Evolutionary conservation across 2,113 vertebrate species (phyloP).

Genomic region (Nycticorax nycticorax): DNA sequence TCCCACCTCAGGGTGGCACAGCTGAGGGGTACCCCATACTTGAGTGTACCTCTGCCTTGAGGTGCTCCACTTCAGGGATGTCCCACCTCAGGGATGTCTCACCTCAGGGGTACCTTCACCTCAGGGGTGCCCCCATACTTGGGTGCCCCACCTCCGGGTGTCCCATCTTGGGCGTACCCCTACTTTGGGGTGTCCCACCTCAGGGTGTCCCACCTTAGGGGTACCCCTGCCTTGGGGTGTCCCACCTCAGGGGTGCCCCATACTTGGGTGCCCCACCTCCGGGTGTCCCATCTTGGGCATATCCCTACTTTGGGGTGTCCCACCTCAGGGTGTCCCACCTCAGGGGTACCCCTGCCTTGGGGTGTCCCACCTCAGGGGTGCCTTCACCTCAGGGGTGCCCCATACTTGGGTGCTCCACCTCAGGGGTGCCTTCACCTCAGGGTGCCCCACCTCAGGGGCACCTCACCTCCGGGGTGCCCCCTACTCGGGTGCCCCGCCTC

Average conservation of each 20-base stretch:
- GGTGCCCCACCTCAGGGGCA: neutral
- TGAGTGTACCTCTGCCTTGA: neutral
- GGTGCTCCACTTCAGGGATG: neutral
- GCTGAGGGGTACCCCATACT: too few relatives aligned
- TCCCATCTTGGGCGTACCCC: neutral
- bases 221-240: too few relatives aligned
- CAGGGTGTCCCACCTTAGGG: too few relatives aligned
- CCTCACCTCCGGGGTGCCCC: neutral
- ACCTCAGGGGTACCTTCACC: too few relatives aligned
- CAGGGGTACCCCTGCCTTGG: too few relatives aligned
- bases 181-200: too few relatives aligned
- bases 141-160: neutral
- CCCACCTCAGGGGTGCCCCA: neutral
- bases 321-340: too few relatives aligned
- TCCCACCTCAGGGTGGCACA: neutral
- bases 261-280: neutral
- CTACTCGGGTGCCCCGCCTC: neutral
- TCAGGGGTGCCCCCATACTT: too few relatives aligned
- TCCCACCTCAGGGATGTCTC: neutral
- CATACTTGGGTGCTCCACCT: too few relatives aligned
- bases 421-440: neutral
- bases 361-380: too few relatives aligned
- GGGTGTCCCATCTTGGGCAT: neutral
- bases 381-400: too few relatives aligned
- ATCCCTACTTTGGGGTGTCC: too few relatives aligned